phyloP scores from a whole-genome alignment of 2,797 vertebrate genomes.

The Hydrolagus colliei region DNA sequence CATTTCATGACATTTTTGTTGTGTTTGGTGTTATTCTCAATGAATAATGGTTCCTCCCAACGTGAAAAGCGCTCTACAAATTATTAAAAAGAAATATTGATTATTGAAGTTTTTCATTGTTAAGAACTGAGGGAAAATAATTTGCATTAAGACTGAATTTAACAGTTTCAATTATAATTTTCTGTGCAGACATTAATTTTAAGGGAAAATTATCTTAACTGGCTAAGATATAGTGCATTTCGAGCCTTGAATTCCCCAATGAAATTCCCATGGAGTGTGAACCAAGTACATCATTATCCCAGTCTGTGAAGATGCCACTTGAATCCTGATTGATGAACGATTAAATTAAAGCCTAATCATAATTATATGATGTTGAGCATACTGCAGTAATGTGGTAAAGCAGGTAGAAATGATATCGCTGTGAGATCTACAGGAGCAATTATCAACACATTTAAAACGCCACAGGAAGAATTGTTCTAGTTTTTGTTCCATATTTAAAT shows the following conservation, averaged over 20 bases:
- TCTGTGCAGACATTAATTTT: no score
- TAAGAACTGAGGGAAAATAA: no score
- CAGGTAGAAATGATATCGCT: slow-evolving; percentile 7
- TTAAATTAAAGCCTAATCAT: slow-evolving; percentile 25
- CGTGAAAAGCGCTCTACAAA: no score
- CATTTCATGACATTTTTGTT: no score
- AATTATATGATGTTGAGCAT: slow-evolving; percentile 5
- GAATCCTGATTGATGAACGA: slow-evolving; percentile 25
- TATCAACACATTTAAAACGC: not conserved
- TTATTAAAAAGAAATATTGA: no score
- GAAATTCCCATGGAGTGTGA: not conserved
- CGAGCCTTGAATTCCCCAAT: not conserved
- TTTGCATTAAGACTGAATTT: no score
- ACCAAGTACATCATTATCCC: not conserved
- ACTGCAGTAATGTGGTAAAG: not conserved
- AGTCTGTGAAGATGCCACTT: not conserved
- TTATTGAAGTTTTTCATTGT: no score
- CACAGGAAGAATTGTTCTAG: not conserved
- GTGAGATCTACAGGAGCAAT: not conserved
- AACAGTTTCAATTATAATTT: no score
- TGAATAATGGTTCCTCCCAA: no score
- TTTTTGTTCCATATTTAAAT: not conserved
- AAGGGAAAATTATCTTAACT: no score
- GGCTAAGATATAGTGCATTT: no score
- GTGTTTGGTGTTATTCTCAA: no score